Percentiles rank a stretch among this genome's conserved stretches.
Conservation (phyloP, 1,140 invertebrate genomes). For the Monochamus saltuarius region DNA sequence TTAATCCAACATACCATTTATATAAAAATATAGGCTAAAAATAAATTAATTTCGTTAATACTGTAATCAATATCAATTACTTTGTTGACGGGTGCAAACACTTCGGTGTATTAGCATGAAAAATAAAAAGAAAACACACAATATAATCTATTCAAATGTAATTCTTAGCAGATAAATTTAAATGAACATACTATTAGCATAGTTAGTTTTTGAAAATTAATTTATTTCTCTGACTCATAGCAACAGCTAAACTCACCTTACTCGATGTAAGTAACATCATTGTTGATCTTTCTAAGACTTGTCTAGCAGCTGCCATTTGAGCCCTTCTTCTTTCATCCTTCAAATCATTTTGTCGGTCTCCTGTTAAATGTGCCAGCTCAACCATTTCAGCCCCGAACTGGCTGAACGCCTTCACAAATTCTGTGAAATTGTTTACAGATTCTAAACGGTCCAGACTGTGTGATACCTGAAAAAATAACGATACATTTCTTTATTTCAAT, state of each 20-base stretch:
- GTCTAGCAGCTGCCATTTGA: constrained; percentile 92
- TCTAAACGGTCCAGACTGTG: constrained; percentile 84
- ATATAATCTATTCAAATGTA: no score
- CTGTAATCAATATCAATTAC: no score
- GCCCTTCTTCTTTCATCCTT: constrained; percentile 93
- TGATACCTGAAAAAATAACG: constrained; percentile 60
- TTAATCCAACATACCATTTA: no score
- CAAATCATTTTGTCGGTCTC: constrained; percentile 78
- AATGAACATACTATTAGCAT: no score
- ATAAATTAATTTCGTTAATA: no score
- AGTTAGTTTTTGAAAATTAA: not conserved
- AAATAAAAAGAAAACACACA: no score
- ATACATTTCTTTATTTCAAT: not conserved
- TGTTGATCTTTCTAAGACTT: constrained; percentile 95
- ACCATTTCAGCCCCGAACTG: constrained; percentile 99
- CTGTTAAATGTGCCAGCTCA: constrained; percentile 92
- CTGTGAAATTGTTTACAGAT: constrained; percentile 94
- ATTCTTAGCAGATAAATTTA: no score
- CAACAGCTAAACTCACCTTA: constrained; percentile 63
- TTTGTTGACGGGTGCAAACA: no score
- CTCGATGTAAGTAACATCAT: constrained; percentile 97
- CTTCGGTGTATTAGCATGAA: no score
- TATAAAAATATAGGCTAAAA: no score
- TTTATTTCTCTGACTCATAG: not conserved
- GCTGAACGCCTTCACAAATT: constrained; percentile 98